Evolutionary conservation across 2,797 vertebrate genomes (phyloP).

Genomic region (Kryptolebias ocellatus): DNA sequence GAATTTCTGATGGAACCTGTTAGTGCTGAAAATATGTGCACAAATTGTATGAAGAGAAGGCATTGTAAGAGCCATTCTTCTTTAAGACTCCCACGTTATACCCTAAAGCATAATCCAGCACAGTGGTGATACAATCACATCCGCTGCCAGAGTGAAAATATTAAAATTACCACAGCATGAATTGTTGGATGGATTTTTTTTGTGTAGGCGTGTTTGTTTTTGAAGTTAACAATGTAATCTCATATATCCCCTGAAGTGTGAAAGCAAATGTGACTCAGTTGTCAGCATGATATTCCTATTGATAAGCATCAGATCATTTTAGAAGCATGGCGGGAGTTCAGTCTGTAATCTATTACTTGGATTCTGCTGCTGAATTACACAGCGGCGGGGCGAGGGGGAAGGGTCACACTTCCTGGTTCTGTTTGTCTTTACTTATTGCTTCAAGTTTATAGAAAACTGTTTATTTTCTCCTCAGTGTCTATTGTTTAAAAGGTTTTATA

Average conservation of each 20-base stretch:
- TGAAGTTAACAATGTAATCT: conserved; percentile 19
- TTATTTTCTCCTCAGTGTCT: conserved; percentile 29
- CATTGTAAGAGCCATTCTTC: conserved; percentile 4
- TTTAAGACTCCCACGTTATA: conserved; percentile 38
- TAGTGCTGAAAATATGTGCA: conserved; percentile 26
- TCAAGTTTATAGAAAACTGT: conserved; percentile 39
- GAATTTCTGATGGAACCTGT: conserved; percentile 23
- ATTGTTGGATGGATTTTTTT: conserved; percentile 14
- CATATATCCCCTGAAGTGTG: conserved; percentile 27
- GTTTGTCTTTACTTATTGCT: conserved; percentile 35
- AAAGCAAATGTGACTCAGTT: conserved; percentile 28
- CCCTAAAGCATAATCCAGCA: conserved; percentile 28
- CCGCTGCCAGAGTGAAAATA: conserved; percentile 7
- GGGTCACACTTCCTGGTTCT: conserved; percentile 36
- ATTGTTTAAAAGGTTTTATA: conserved; percentile 47
- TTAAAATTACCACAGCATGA: conserved; percentile 4
- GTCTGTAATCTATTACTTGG: conserved; percentile 20
- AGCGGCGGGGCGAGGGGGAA: conserved; percentile 14
- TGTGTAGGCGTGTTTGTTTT: conserved; percentile 24
- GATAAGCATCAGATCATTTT: conserved; percentile 43
- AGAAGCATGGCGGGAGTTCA: conserved; percentile 2
- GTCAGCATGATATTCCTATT: conserved; percentile 31
- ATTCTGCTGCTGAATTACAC: conserved; percentile 17
- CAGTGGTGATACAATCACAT: conserved; percentile 31
- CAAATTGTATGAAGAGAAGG: conserved; percentile 15